Evolutionary conservation across 2,797 vertebrate species (phyloP).

Genomic region (Erpetoichthys calabaricus): DNA sequence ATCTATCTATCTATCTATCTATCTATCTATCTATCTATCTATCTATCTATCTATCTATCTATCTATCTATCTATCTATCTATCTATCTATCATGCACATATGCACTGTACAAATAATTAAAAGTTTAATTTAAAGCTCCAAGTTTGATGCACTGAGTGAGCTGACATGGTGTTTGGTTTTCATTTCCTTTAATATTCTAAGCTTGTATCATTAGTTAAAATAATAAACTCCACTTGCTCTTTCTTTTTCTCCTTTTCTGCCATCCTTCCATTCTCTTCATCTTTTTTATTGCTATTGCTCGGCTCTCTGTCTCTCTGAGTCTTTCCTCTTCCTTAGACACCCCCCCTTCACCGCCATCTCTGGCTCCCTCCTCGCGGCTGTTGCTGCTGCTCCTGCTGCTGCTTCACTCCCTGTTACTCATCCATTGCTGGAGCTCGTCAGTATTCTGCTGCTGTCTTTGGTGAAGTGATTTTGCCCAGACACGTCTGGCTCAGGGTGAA

Average conservation of each 20-base stretch:
- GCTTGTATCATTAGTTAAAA: background rate
- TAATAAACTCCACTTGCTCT: slow-evolving; percentile 4
- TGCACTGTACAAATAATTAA: no score
- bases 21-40: no score
- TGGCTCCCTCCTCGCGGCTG: slow-evolving; percentile 11
- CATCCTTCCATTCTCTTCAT: slow-evolving; percentile 59
- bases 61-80: no score
- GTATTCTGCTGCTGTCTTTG: slow-evolving; percentile 96
- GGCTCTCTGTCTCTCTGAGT: slow-evolving; percentile 18
- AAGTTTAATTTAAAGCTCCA: no score
- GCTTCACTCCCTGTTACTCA: slow-evolving; percentile 36
- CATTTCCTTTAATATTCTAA: no score
- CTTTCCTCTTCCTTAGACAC: slow-evolving; percentile 33
- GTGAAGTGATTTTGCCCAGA: slow-evolving; percentile 99
- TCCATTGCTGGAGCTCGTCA: slow-evolving; percentile 76
- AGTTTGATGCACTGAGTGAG: no score
- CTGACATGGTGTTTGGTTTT: no score
- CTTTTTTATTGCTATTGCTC: slow-evolving; percentile 13
- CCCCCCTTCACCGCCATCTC: slow-evolving; percentile 20
- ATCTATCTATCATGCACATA: no score
- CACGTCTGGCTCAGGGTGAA: slow-evolving; percentile 99
- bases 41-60: no score
- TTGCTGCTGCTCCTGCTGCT: slow-evolving; percentile 1
- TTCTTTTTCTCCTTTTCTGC: slow-evolving; percentile 45
- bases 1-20: no score